Evolutionary conservation across 2,888 invertebrate species (phyloP).

Genomic region (Rhingia rostrata): DNA sequence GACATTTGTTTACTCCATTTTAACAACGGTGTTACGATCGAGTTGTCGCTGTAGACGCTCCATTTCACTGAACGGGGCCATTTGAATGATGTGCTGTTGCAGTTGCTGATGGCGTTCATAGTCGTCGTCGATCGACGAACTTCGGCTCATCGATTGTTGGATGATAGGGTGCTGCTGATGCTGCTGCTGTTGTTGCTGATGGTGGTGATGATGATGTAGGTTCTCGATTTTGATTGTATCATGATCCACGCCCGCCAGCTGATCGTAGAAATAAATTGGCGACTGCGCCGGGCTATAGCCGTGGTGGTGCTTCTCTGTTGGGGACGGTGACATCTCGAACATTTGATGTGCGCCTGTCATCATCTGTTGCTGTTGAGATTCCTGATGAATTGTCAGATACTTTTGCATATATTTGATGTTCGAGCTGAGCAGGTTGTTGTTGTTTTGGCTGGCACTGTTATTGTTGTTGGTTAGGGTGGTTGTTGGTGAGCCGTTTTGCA

Average conservation of each 20-base stretch:
- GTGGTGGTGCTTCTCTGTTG: conserved; percentile 58
- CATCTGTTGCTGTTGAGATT: conserved; percentile 78
- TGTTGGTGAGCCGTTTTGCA: conserved; percentile 51
- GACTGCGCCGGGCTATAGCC: conserved; percentile 75
- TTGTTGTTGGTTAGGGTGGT: conserved; percentile 68
- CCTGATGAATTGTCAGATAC: conserved; percentile 81
- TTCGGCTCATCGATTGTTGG: conserved; percentile 78
- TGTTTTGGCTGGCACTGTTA: conserved; percentile 73
- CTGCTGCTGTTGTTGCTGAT: conserved; percentile 76
- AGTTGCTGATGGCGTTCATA: conserved; percentile 77
- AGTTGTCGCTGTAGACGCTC: conserved; percentile 79
- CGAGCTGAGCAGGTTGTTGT: conserved; percentile 67
- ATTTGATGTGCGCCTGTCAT: conserved; percentile 62
- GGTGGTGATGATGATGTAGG: conserved; percentile 77
- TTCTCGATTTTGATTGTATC: conserved; percentile 76
- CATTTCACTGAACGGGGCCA: conserved; percentile 78
- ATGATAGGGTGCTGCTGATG: conserved; percentile 50
- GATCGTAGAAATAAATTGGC: conserved; percentile 75
- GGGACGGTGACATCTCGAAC: conserved; percentile 69
- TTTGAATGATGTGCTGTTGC: conserved; percentile 77
- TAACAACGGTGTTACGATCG: conserved; percentile 81
- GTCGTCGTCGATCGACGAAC: conserved; percentile 81
- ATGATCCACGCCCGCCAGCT: conserved; percentile 69
- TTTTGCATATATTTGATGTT: conserved; percentile 77
- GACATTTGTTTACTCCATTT: conserved; percentile 79